Percentiles rank a stretch among this genome's conserved stretches.
Evolutionary conservation across 2,797 vertebrate genomes (phyloP).

Genomic region (Triplophysa bombifrons): DNA sequence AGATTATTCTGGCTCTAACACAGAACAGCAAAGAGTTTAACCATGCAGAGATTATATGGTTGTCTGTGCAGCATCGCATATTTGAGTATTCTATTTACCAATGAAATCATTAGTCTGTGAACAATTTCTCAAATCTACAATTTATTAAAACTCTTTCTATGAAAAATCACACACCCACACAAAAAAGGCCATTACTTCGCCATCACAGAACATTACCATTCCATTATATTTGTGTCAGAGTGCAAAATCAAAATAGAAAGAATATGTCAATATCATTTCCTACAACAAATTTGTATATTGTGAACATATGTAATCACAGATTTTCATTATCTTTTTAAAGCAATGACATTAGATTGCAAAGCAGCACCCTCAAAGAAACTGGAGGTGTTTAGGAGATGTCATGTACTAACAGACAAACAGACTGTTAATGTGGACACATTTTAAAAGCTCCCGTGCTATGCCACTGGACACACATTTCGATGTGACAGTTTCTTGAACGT

Average conservation of each 20-base stretch:
- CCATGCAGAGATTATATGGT: neutral
- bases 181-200: neutral
- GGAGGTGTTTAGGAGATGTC: no score
- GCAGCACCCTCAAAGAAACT: no score
- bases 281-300: conserved; percentile 22
- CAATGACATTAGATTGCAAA: no score
- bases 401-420: no score
- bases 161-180: conserved; percentile 30
- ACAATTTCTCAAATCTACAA: conserved; percentile 49
- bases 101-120: neutral
- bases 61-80: no score
- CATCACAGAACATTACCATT: conserved; percentile 9
- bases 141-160: conserved; percentile 68
- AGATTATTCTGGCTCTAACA: neutral
- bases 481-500: conserved; percentile 30
- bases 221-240: neutral
- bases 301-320: conserved; percentile 18
- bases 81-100: no score
- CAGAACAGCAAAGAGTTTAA: neutral
- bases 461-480: neutral
- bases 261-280: conserved; percentile 15
- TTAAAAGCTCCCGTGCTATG: conserved; percentile 37
- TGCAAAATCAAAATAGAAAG: conserved; percentile 1
- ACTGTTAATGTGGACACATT: neutral
- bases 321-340: conserved; percentile 13